A percentile compares a stretch with the other conserved stretches of the same genome.
These are phyloP conservation scores for Cheirogaleus major DNA, from an alignment of 2,797 vertebrate genomes.

Conservation along the genomic window DNA sequence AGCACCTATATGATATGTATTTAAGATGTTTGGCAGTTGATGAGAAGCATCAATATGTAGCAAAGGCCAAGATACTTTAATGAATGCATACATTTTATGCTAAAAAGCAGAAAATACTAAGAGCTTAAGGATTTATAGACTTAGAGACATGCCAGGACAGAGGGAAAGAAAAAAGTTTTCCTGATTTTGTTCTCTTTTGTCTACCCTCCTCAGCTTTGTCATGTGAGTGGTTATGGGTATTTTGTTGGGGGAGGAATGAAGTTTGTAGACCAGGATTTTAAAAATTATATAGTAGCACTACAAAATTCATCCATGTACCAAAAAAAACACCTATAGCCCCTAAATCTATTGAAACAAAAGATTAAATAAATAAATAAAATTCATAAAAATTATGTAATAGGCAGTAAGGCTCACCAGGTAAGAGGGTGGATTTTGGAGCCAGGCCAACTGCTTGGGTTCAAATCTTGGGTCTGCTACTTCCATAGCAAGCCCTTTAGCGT, in stretches of 20 bases:
- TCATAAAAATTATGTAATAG: not conserved
- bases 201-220: not conserved
- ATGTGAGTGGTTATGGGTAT: not conserved
- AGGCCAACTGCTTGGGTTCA: not conserved
- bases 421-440: not conserved
- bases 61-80: slow-evolving; percentile 1
- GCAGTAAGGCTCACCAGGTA: not conserved
- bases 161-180: not conserved
- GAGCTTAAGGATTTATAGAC: not conserved
- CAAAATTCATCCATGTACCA: not conserved
- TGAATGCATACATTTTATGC: not conserved
- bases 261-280: not conserved
- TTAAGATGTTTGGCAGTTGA: not conserved
- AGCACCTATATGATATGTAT: not conserved
- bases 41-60: not conserved
- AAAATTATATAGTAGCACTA: not conserved
- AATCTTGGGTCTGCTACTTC: not conserved
- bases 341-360: not conserved
- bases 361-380: not conserved
- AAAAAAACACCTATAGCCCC: not conserved
- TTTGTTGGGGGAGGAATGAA: not conserved
- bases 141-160: not conserved
- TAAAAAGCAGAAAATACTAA: slow-evolving; percentile 9
- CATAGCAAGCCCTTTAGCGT: not conserved
- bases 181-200: not conserved